Evolutionary conservation across 2,113 vertebrate genomes (phyloP).

Genomic region (Talpa occidentalis): DNA sequence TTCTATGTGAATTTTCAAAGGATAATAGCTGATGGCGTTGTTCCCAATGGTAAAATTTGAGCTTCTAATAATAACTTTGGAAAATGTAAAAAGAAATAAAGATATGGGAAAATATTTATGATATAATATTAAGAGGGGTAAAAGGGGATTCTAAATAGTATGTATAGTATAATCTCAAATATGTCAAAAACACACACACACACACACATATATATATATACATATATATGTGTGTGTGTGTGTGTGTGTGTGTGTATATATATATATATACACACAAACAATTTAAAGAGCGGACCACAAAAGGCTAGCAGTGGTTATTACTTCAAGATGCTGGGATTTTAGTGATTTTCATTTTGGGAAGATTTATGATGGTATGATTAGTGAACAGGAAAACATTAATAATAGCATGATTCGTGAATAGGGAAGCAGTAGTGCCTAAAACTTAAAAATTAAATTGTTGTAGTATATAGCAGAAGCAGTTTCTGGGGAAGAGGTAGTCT

Average conservation of each 20-base stretch:
- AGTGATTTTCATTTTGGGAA: neutral
- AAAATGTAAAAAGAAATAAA: neutral
- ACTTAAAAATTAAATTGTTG: neutral
- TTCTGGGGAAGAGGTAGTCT: slow-evolving; percentile 30
- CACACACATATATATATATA: neutral
- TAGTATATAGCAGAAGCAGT: neutral
- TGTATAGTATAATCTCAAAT: neutral
- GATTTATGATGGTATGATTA: slow-evolving; percentile 2
- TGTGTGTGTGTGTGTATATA: neutral
- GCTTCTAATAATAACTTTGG: too few relatives aligned
- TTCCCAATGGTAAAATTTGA: too few relatives aligned
- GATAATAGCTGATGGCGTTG: too few relatives aligned
- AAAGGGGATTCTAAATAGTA: neutral
- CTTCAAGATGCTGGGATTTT: neutral
- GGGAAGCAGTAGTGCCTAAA: neutral
- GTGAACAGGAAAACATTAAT: too few relatives aligned
- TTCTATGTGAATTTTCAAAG: too few relatives aligned
- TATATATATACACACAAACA: neutral
- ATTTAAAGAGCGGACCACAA: neutral
- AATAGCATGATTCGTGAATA: neutral
- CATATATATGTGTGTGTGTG: neutral
- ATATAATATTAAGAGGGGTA: neutral
- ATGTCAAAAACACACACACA: neutral
- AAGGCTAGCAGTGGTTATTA: neutral
- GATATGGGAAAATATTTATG: neutral